Conservation (phyloP, 2,888 invertebrate genomes). For the Ferdinandea cuprea region DNA sequence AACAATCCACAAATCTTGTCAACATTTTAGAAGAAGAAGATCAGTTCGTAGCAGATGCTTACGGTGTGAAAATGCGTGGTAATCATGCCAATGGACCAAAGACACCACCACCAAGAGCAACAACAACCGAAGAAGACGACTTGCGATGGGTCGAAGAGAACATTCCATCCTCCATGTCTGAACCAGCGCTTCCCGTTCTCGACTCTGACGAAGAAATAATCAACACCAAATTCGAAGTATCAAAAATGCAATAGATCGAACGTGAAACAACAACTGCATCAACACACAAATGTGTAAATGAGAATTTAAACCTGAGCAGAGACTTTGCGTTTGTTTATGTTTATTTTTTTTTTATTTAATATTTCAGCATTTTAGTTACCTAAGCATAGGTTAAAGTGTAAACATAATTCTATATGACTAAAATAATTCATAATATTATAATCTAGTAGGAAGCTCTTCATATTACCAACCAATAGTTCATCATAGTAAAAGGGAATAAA, state of each 20-base stretch:
- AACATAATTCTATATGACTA: slow-evolving; percentile 45
- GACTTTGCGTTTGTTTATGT: slow-evolving; percentile 53
- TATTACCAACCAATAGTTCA: slow-evolving; percentile 18
- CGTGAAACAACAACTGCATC: slow-evolving; percentile 1
- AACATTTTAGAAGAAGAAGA: slow-evolving; percentile 88
- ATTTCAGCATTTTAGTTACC: slow-evolving; percentile 58
- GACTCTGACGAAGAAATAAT: slow-evolving; percentile 93
- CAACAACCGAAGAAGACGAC: slow-evolving; percentile 88
- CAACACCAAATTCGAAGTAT: slow-evolving; percentile 93
- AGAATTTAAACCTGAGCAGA: slow-evolving; percentile 43
- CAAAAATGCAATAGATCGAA: slow-evolving; percentile 90
- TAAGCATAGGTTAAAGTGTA: slow-evolving; percentile 58
- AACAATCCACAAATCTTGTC: not conserved
- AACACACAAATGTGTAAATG: slow-evolving; percentile 9
- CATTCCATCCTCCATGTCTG: slow-evolving; percentile 90
- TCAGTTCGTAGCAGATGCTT: slow-evolving; percentile 93
- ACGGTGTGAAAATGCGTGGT: slow-evolving; percentile 91
- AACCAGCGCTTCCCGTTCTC: slow-evolving; percentile 88
- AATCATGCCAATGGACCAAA: slow-evolving; percentile 83
- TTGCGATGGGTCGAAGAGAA: slow-evolving; percentile 97
- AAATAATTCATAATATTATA: slow-evolving; percentile 48
- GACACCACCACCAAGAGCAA: slow-evolving; percentile 79
- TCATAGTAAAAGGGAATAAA: slow-evolving; percentile 4
- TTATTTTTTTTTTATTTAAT: slow-evolving; percentile 49
- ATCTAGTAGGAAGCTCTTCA: slow-evolving; percentile 35